A percentile compares a stretch with the other conserved stretches of the same genome.
These are phyloP conservation scores for Seriola dumerili DNA, from an alignment of 2,113 vertebrate genomes.

Conservation along the genomic window DNA sequence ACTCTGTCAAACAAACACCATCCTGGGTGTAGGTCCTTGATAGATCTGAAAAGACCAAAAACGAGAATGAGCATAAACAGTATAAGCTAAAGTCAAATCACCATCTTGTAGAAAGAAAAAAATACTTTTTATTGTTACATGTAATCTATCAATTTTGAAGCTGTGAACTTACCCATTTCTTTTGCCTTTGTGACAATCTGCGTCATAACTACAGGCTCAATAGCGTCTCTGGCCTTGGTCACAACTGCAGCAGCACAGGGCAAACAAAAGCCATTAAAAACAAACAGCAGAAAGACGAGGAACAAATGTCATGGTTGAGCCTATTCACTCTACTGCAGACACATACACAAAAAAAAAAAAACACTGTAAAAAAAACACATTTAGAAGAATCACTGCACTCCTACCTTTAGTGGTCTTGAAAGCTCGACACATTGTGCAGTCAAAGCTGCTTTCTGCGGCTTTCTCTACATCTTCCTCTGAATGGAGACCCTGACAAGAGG, in stretches of 20 bases:
- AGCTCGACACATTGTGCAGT: slow-evolving; percentile 95
- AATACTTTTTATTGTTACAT: neutral
- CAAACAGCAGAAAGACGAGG: neutral
- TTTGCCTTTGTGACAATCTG: slow-evolving; percentile 92
- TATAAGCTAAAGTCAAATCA: neutral
- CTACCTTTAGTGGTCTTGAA: slow-evolving; percentile 88
- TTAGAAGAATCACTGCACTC: slow-evolving; percentile 5
- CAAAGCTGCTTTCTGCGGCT: slow-evolving; percentile 92
- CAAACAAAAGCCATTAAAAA: slow-evolving; percentile 37
- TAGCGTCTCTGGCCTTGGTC: slow-evolving; percentile 88
- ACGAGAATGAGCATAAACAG: neutral
- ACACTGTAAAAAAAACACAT: neutral
- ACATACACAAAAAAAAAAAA: neutral
- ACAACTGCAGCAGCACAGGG: slow-evolving; percentile 56
- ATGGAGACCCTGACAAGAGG: slow-evolving; percentile 95
- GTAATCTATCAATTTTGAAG: neutral
- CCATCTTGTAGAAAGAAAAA: neutral
- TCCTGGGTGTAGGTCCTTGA: slow-evolving; percentile 97
- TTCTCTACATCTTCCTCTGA: slow-evolving; percentile 96
- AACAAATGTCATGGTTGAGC: neutral
- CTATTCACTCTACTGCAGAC: neutral
- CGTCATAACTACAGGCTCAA: slow-evolving; percentile 89
- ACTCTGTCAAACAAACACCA: slow-evolving; percentile 97
- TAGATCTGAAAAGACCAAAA: slow-evolving; percentile 85
- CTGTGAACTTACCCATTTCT: slow-evolving; percentile 89